Evolutionary conservation across 2,113 vertebrate genomes (phyloP), one percentile per base, ranked within the genome.

Genomic region (Psilopogon haemacephalus): DNA sequence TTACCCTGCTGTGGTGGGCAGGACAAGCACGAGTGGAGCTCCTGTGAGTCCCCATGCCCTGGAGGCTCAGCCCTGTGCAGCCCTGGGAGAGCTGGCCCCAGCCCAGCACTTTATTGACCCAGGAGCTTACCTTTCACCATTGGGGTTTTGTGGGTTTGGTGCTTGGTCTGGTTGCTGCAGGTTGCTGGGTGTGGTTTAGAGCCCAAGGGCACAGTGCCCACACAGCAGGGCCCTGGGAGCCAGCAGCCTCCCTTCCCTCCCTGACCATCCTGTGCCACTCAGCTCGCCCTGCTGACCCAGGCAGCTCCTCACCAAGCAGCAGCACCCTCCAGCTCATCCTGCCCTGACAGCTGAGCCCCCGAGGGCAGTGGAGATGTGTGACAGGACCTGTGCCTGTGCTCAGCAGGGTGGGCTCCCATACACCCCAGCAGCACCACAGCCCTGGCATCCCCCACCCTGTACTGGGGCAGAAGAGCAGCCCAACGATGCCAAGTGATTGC

Each of bases 121-220:
- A 64, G 70, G 67, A 63, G 32, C 26, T 89, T 81, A 67, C 86
- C 91, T 90, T 74, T 32, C 60, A 37, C 65, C 0, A 0, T 21
- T 35, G 64, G 11, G 18, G 21, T 89, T 56, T n/a, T 89, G 86
- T 87, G 91, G 91, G 77, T 54, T 90, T 90, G 58, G 30, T 60
- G 27, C 68, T 75, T 1, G 1, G 4, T 13, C 17, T 69, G 82
- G 91, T 93, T 84, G 62, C 59, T 87, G 12, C 8, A 1, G 55
- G 58, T 63, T 79, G 75, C 60, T 24, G 73, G 56, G 54, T 37
- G 13, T 67, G 56, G 54, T 90, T n/a, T 48, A 14, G 16, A 30
- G 54, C 15, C 37, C 59, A 1, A 10, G 11, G 35, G 85, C 85
- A 56, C 16, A 2, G 52, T 33, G 80, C 73, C 87, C 3, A 0